Evolutionary conservation across 2,888 invertebrate species (phyloP), one percentile per base, ranked within the genome.

Genomic region (Trachelus iudaicus): DNA sequence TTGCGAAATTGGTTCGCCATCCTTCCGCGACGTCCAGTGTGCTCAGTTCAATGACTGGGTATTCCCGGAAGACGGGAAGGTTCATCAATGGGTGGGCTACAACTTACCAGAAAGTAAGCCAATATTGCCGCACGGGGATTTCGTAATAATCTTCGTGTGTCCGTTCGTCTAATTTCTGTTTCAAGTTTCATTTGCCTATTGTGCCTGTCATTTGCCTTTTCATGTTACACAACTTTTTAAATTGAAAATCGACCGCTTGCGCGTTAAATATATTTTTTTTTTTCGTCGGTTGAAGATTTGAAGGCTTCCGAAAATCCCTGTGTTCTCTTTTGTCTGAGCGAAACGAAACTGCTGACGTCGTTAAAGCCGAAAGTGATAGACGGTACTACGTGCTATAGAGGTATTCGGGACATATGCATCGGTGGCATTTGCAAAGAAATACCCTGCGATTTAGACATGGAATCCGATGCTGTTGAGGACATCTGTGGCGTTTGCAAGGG

Each of bases 401-500:
- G 93, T 23, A 91, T 92, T 11, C 88, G 92, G 33, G 92, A 94
- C 85, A 92, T 94, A 89, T 94, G 94, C 87, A 92, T 94, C 82
- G 92, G 92, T 83, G 94, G 93, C 37, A 86, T 92, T 77, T 94
- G 94, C 85, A 90, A 91, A 88, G 92, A 91, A 84, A 92, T 94
- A 74, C 93, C 93, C 1, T 94, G 94, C 90, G 94, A 94, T 87
- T 92, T 93, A 90, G 90, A 92, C 79, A 92, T 94, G 79, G 93
- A 93, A 84, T 94, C 93, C 4, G 89, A 90, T 80, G 93, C 93
- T 0, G 91, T 92, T 69, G 93, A 93, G 86, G 95, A 95, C 87
- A 88, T 91, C 78, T 95, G 95, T 88, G 95, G 94, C 3, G 92
- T 94, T 34, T 95, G 95, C 89, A 94, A 93, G 34, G 95, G 95